These are phyloP conservation scores for Caenorhabditis sp. DNA, from an alignment of 2,888 invertebrate species.

Conservation along the genomic window DNA sequence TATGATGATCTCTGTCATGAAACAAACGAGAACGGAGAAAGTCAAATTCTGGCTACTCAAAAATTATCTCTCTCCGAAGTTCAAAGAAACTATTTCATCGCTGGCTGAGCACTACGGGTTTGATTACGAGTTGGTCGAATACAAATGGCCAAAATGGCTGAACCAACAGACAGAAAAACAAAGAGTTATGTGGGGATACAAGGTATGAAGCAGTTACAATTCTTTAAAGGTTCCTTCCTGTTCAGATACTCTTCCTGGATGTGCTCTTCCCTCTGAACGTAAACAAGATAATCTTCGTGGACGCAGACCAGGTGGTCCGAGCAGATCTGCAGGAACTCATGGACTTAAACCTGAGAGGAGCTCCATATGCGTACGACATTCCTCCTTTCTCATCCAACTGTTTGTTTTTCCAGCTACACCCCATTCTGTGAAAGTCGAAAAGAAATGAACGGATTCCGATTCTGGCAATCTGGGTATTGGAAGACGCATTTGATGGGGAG, in stretches of 20 bases:
- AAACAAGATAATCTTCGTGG: conserved; percentile 98
- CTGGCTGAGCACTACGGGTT: conserved; percentile 97
- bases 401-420: conserved; percentile 86
- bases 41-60: conserved; percentile 99
- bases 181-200: conserved; percentile 94
- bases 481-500: conserved; percentile 94
- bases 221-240: background rate
- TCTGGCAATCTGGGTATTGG: conserved; percentile 99
- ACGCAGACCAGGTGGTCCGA: conserved; percentile 89
- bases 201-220: conserved; percentile 26
- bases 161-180: conserved; percentile 99
- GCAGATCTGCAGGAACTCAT: conserved; percentile 77
- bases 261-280: conserved; percentile 97
- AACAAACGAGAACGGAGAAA: conserved; percentile 88
- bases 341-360: conserved; percentile 84
- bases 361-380: conserved; percentile 72
- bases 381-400: too few species aligned
- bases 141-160: conserved; percentile 99
- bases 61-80: conserved; percentile 96
- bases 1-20: conserved; percentile 92
- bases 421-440: conserved; percentile 97
- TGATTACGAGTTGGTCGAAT: conserved; percentile 96
- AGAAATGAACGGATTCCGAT: conserved; percentile 98
- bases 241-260: conserved; percentile 94
- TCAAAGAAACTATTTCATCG: conserved; percentile 94